Evolutionary conservation across 2,797 vertebrate genomes (phyloP).

Genomic region (Sebastes nivosus): DNA sequence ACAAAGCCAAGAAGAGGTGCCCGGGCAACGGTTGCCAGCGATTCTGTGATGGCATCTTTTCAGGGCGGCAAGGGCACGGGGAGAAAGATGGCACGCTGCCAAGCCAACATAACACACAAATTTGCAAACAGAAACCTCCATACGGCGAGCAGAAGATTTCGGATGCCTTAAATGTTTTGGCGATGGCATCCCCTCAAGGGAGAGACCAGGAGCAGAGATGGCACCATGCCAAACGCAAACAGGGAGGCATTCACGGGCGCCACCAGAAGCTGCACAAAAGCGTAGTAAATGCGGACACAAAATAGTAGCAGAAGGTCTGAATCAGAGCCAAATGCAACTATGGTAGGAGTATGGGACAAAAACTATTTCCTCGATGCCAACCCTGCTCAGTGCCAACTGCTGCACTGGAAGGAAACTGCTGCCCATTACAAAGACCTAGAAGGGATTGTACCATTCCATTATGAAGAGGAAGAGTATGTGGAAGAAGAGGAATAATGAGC

Average conservation of each 20-base stretch:
- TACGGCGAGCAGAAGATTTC: constrained; percentile 64
- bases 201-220: constrained; percentile 65
- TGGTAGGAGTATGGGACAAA: constrained; percentile 19
- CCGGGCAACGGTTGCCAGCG: constrained; percentile 67
- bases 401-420: constrained; percentile 37
- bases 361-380: constrained; percentile 53
- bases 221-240: constrained; percentile 73
- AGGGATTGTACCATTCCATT: constrained; percentile 46
- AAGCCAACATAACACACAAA: constrained; percentile 61
- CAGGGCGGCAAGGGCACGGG: constrained; percentile 48
- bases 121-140: constrained; percentile 65
- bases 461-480: constrained; percentile 29
- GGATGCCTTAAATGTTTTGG: constrained; percentile 62
- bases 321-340: constrained; percentile 25
- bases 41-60: constrained; percentile 72
- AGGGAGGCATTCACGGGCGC: constrained; percentile 29
- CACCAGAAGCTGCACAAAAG: constrained; percentile 41
- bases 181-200: constrained; percentile 69
- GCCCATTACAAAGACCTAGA: constrained; percentile 26
- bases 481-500: constrained; percentile 56
- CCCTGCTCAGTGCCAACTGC: constrained; percentile 57
- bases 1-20: constrained; percentile 71
- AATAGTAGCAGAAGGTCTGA: constrained; percentile 45
- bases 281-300: constrained; percentile 15
- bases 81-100: constrained; percentile 74